Base-by-base conservation (phyloP, 2,113 vertebrate species). In the Lepidothrix coronata region DNA sequence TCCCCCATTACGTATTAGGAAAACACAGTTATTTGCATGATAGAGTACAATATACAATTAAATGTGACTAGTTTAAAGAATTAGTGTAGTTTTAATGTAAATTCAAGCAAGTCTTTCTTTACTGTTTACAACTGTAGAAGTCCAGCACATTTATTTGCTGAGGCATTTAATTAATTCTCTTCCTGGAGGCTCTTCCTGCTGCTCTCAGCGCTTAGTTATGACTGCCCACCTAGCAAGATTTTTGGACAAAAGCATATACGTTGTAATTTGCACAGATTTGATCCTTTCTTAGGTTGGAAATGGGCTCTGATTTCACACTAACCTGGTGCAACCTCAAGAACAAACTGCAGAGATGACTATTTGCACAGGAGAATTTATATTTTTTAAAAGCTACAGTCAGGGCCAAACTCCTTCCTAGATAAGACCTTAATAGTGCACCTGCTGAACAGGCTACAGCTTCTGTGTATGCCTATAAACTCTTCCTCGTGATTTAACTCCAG, bases 31-130 rank as follows among this genome's bases (percentile, higher is more conserved):
- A 91, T 92, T 92, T 95, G 72, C 73, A 93, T 92, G 89, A 95
- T 54, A 76, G 94, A 94, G 71, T 92, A 89, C 55, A 82, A 79
- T 51, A 85, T 62, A 71, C 84, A 94, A 95, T 92, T 87, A 91
- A 62, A 94, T 94, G 91, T 95, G 91, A 96, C 77, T 78, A 57
- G 19, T 83, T 88, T 93, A 95, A 97, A 93, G 77, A 89, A 93
- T 94, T 75, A 74, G 22, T 81, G 46, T 68, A 48, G 31, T 89
- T 92, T 87, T 91, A 89, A 95, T 88, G 31, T 51, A 85, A 76
- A 93, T 94, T 94, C 76, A 86, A 94, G 93, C 66, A 93, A 27
- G 14, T 74, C n/a, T 86, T 85, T 15, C 30, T 88, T 5, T 54
- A 78, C 65, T 93, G 33, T 37, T 31, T 66, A 28, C 31, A 92